Percentiles rank a stretch among this genome's conserved stretches.
These are phyloP conservation scores for Eptesicus fuscus DNA, from an alignment of 2,113 vertebrate species.

Conservation along the genomic window DNA sequence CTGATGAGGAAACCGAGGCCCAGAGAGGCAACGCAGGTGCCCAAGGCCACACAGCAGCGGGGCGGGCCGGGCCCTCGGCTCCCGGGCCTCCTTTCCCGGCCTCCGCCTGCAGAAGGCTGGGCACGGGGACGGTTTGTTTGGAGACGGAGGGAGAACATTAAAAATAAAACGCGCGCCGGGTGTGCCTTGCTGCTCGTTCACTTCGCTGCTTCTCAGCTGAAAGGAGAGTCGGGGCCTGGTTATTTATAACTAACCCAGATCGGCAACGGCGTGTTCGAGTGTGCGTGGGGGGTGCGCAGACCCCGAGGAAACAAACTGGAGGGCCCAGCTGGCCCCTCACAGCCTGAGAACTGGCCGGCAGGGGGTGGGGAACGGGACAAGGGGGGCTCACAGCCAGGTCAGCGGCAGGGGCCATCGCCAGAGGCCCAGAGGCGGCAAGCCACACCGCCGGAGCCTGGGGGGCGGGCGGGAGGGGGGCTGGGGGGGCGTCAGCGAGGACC, in stretches of 20 bases:
- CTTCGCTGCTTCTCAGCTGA: constrained; percentile 72
- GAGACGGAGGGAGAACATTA: constrained; percentile 70
- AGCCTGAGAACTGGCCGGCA: background rate
- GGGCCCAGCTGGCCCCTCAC: background rate
- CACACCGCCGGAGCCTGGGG: background rate
- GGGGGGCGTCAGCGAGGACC: background rate
- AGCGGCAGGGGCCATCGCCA: background rate
- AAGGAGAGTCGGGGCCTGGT: constrained; percentile 72
- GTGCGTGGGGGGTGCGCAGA: constrained; percentile 53
- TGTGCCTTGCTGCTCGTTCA: constrained; percentile 70
- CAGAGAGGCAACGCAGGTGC: background rate
- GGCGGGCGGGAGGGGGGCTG: background rate
- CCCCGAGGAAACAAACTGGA: constrained; percentile 65
- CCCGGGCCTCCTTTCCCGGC: background rate
- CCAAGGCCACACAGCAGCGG: background rate
- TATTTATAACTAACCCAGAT: constrained; percentile 86
- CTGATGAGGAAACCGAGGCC: background rate
- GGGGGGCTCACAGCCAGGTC: background rate
- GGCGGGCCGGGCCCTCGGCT: background rate
- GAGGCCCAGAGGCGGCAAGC: background rate
- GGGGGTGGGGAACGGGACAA: too few species aligned
- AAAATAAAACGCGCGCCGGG: constrained; percentile 75
- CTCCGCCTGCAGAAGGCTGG: background rate
- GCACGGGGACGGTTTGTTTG: background rate
- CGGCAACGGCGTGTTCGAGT: constrained; percentile 65